A percentile compares a stretch with the other conserved stretches of the same genome.
These are phyloP conservation scores for Acrobasis suavella DNA, from an alignment of 2,888 invertebrate species.

Conservation along the genomic window DNA sequence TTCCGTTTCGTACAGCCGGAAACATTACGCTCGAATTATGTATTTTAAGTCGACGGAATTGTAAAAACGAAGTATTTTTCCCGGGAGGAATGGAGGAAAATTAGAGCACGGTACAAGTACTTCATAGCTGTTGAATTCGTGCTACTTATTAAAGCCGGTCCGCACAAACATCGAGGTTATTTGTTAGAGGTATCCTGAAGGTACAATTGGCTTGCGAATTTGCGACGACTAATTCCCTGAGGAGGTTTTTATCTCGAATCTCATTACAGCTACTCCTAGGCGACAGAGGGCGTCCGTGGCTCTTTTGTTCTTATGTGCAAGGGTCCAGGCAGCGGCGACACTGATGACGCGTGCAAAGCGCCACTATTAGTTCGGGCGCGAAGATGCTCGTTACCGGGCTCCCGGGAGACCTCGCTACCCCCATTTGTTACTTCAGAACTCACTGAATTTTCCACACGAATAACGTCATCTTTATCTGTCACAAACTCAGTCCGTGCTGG, in stretches of 20 bases:
- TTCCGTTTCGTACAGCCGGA: constrained; percentile 62
- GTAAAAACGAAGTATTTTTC: constrained; percentile 39
- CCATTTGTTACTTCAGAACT: constrained; percentile 55
- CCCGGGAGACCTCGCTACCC: constrained; percentile 52
- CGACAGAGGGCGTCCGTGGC: constrained; percentile 33
- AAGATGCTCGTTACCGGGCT: constrained; percentile 51
- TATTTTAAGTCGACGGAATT: constrained; percentile 54
- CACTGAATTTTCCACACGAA: constrained; percentile 52
- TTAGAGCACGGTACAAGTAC: constrained; percentile 18
- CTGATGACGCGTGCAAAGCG: constrained; percentile 60
- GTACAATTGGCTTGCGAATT: constrained; percentile 28
- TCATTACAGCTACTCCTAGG: constrained; percentile 38
- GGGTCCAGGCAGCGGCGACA: constrained; percentile 43
- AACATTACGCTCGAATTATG: constrained; percentile 64
- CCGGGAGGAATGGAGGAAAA: constrained; percentile 22
- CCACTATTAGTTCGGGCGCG: constrained; percentile 50
- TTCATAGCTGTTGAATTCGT: too few relatives aligned
- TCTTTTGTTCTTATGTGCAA: constrained; percentile 31
- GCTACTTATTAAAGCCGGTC: neutral
- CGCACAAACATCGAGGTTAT: constrained; percentile 12
- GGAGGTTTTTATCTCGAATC: constrained; percentile 41
- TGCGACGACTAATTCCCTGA: constrained; percentile 32
- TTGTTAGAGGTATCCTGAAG: constrained; percentile 21
- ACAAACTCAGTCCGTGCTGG: neutral
- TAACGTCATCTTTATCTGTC: constrained; percentile 29